A percentile compares a stretch with the other conserved stretches of the same genome.
phyloP scores from a whole-genome alignment of 2,888 invertebrate species.

The Neelides folsomi region DNA sequence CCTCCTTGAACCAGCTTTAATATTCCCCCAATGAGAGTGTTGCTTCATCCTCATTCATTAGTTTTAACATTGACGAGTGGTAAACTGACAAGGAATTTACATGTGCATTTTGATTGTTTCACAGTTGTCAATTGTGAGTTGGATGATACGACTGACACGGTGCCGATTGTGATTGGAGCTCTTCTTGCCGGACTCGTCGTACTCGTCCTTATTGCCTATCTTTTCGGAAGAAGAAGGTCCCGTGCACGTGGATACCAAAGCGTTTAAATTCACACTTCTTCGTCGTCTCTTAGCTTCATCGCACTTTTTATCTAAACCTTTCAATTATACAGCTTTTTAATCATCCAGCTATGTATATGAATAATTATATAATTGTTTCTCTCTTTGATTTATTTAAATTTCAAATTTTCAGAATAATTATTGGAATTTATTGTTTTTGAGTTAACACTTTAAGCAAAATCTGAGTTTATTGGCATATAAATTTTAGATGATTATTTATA shows the following conservation, averaged over 20 bases:
- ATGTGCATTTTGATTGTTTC: conserved; percentile 28
- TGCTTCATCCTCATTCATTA: background rate
- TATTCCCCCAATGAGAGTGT: background rate
- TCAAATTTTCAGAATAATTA: too few relatives aligned
- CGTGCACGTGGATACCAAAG: conserved; percentile 74
- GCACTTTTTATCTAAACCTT: too few relatives aligned
- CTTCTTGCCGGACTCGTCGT: conserved; percentile 78
- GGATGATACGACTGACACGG: conserved; percentile 67
- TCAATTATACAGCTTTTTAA: too few relatives aligned
- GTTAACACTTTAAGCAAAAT: too few relatives aligned
- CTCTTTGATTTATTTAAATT: too few relatives aligned
- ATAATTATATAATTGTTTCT: background rate
- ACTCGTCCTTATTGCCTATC: conserved; percentile 80
- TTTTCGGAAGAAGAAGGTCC: conserved; percentile 75
- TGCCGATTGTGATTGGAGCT: conserved; percentile 93
- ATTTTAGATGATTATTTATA: too few relatives aligned
- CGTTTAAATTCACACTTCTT: conserved; percentile 47
- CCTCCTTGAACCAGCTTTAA: conserved; percentile 5
- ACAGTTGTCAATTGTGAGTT: conserved; percentile 59
- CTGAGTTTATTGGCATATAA: too few relatives aligned
- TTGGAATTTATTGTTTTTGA: too few relatives aligned
- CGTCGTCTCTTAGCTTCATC: too few relatives aligned
- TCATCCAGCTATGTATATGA: background rate
- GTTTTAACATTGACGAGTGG: background rate
- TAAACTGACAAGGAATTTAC: too few relatives aligned